Evolutionary conservation across 2,797 vertebrate species (phyloP), one percentile per base, ranked within the genome.

Genomic region (Chaetophractus vellerosus): DNA sequence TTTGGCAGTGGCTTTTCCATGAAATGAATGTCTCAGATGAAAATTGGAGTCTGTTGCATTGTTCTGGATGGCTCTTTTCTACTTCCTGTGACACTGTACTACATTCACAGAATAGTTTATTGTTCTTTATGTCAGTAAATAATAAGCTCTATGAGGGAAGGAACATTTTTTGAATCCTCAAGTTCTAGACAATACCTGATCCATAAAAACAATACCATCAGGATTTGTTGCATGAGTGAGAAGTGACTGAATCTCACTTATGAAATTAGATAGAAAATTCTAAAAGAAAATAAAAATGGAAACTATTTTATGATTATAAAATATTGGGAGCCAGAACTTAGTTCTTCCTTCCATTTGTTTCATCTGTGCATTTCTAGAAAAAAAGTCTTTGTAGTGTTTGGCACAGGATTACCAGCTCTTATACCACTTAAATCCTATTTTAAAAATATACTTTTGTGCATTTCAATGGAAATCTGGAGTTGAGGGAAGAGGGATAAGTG

Each of bases 251-350:
- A 33, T 93, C 31, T 93, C 36, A 74, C 10, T 75, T 78, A 26
- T 19, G 71, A 81, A 55, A 80, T 68, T 31, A 90, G 33, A 48
- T 23, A 33, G 16, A 31, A 52, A 57, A 82, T 36, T 89, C 28
- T 66, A 61, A 94, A 78, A 90, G 48, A 24, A 95, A 93, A 74
- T 61, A 33, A 76, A 68, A 63, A 63, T 82, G 15, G 14, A 81
- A 81, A 6, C 24, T 64, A 11, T 28, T 63, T 75, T 90, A 52
- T 64, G n/a, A 63, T 81, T 16, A 50, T 68, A 89, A 80, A 88
- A 45, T 89, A 31, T 45, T 79, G 9, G 15, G 7, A 68, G 24
- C 63, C 28, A 90, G 31, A 7, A 41, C 18, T 61, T 76, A 45
- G 5, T 80, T 88, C 31, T 72, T 79, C 52, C 16, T 88, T 87